These are phyloP conservation scores for Scaptomyza cyrtandrae DNA, from an alignment of 2,888 invertebrate genomes.

Conservation along the genomic window DNA sequence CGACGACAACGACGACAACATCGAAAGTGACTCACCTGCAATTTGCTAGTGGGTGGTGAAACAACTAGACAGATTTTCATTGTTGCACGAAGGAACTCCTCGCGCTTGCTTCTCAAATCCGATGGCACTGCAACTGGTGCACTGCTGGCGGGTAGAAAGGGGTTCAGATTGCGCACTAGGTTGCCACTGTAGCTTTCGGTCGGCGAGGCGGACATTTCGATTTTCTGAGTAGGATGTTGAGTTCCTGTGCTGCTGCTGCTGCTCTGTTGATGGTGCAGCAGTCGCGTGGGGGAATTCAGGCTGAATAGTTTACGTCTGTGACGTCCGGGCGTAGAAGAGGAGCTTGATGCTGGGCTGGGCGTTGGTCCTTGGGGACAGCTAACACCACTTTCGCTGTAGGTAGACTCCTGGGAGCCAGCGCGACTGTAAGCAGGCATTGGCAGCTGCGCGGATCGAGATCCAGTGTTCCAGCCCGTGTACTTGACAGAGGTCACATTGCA, in stretches of 20 bases:
- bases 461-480: slow-evolving; percentile 53
- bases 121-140: slow-evolving; percentile 67
- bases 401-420: slow-evolving; percentile 79
- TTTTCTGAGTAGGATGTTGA: slow-evolving; percentile 45
- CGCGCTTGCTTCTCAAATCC: slow-evolving; percentile 85
- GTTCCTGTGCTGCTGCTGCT: neutral
- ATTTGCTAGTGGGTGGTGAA: slow-evolving; percentile 87
- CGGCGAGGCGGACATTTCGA: slow-evolving; percentile 51
- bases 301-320: slow-evolving; percentile 82
- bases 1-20: neutral
- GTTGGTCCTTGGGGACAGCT: slow-evolving; percentile 61
- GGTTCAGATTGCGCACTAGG: slow-evolving; percentile 80
- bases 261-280: slow-evolving; percentile 59
- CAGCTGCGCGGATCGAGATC: slow-evolving; percentile 71
- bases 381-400: slow-evolving; percentile 72
- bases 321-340: slow-evolving; percentile 78
- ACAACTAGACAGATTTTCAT: slow-evolving; percentile 91
- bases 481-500: slow-evolving; percentile 75
- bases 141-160: slow-evolving; percentile 74
- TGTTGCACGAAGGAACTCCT: slow-evolving; percentile 89
- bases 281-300: slow-evolving; percentile 79
- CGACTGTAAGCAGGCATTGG: slow-evolving; percentile 79
- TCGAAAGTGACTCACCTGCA: slow-evolving; percentile 81
- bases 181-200: slow-evolving; percentile 61
- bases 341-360: slow-evolving; percentile 76